Base-by-base conservation (phyloP, 2,113 vertebrate genomes). In the Tylochromis polylepis region DNA sequence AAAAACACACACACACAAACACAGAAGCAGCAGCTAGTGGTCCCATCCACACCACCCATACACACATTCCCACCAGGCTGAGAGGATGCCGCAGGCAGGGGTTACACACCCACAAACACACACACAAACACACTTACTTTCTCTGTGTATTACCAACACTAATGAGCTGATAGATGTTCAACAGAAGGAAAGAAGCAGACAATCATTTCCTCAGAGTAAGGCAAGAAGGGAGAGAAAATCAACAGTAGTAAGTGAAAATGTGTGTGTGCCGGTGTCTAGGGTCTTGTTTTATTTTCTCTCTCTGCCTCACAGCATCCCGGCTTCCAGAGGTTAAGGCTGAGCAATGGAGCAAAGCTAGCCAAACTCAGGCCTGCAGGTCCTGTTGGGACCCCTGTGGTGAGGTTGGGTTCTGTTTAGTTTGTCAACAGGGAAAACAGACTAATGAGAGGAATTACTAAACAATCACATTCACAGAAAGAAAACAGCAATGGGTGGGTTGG, bases 151-250 rank as follows among this genome's bases (percentile, higher is more conserved):
- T 94, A 96, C 82, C 89, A 90, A 81, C 92, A 91, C 92, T 96
- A 96, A 96, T 95, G 95, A 96, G 94, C 95, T 94, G 94, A 95
- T 93, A 96, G 93, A 94, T 94, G 95, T 95, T 95, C 87, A 92
- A 95, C 92, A 85, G 90, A 93, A 90, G 90, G 91, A 92, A 91
- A 94, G 90, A 93, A 92, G 90, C 91, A 93, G 91, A 88, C 91
- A 94, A 92, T 94, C 81, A 94, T 91, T 94, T 95, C 89, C 93
- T 94, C 85, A 75, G 94, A 95, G 91, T 90, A 83, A 88, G 72
- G 87, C 67, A 58, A 88, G 78, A 80, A 87, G 81, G 85, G 84
- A 92, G 86, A 81, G 87, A 93, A 92, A 94, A 94, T 90, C 91
- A 93, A 92, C 93, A 90, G 83, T 41, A 51, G 81, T 81, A 81